Percentiles rank a stretch among this genome's conserved stretches.
phyloP scores from a whole-genome alignment of 2,888 invertebrate genomes.

The Agrochola circellaris region DNA sequence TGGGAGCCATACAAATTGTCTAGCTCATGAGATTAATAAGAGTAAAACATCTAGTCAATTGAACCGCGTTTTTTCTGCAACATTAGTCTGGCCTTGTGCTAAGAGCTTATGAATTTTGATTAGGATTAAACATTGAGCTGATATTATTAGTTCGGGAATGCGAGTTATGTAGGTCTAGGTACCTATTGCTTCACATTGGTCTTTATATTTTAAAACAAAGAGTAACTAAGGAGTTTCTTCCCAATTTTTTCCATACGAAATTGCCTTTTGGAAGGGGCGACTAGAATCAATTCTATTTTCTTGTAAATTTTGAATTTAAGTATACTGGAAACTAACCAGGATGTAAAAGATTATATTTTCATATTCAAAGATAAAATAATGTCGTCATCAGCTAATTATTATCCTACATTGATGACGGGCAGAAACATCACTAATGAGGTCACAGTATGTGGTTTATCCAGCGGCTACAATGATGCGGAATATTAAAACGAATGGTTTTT shows the following conservation, averaged over 20 bases:
- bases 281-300: too few relatives aligned
- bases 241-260: too few relatives aligned
- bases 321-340: background rate
- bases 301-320: background rate
- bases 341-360: background rate
- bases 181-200: background rate
- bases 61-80: slow-evolving; percentile 46
- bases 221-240: too few relatives aligned
- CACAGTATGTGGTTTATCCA: background rate
- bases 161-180: background rate
- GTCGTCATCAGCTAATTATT: too few relatives aligned
- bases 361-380: too few relatives aligned
- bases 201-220: background rate
- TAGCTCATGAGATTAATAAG: slow-evolving; percentile 27
- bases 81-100: slow-evolving; percentile 50
- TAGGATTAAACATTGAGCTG: slow-evolving; percentile 17
- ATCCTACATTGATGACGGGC: background rate
- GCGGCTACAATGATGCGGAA: background rate
- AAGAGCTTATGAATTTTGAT: slow-evolving; percentile 47
- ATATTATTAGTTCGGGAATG: background rate
- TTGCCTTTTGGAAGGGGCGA: too few relatives aligned
- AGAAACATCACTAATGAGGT: slow-evolving; percentile 3
- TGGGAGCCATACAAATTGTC: slow-evolving; percentile 43
- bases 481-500: background rate
- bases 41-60: slow-evolving; percentile 42